Evolutionary conservation across 1,140 invertebrate genomes (phyloP), one percentile per base, ranked within the genome.

Genomic region (Rhysida immarginata): DNA sequence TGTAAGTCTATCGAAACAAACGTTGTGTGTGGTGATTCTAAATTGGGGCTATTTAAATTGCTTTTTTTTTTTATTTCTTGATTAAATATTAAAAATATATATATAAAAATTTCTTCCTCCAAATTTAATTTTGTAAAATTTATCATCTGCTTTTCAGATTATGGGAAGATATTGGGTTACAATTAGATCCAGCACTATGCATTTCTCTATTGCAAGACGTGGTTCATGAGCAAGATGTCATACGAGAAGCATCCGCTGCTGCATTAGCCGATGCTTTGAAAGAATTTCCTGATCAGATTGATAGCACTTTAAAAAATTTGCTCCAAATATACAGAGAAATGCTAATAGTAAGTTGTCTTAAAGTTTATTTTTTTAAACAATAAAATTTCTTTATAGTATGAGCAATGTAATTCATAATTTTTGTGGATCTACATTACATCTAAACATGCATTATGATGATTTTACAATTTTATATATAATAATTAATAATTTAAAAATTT

Each of bases 291-390:
- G 68, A 73, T 3, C 61, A 78, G 18, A 73, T 80, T 27, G 73
- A 77, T 46, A 57, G 53, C 2, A 78, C 82, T 46, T 66, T 92
- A 29, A 71, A 81, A 26, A 71, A 72, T 53, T 69, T 96, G 21
- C 74, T 90, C 21, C 66, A 78, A 20, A 73, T 87, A 18, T 97
- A 96, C 67, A 72, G 80, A 26, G 80, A 88, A 23, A 85, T 86
- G 64, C 65, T 87, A 5, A 74, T 75, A 49, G 76, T 83, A 65
- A 73, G 73, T 66, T 26, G 5, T 25, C 26, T 8, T 26, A 26
- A 26, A 16, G 20, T 18, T 18, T 48, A 11, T 8, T 13, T 18
- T 48, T 48, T 48, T n/a, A n/a, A n/a, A n/a, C n/a, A 13, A 11
- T 41, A 41, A 13, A 13, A 41, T 41, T 41, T 13, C 11, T 41